Evolutionary conservation across 2,888 invertebrate species (phyloP), one percentile per base, ranked within the genome.

Genomic region (Bombylius major): DNA sequence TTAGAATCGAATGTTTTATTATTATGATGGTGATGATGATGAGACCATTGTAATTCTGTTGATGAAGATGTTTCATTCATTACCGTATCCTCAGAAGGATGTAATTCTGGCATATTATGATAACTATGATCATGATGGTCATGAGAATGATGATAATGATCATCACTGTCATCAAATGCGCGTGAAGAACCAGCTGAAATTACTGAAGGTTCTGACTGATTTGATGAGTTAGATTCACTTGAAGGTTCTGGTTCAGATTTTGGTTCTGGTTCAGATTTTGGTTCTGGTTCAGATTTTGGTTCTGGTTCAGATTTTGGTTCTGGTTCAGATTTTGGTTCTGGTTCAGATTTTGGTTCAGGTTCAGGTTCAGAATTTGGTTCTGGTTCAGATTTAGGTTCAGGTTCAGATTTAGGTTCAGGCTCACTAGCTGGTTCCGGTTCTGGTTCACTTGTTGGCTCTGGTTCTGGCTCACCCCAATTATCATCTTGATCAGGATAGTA

Each of bases 341-440:
- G 61, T 4, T 57, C 60, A 5, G 59, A 59, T 46, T 61, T 62
- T 1, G 53, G 58, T 7, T 59, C 60, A 12, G 73, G 71, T 1
- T 47, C 48, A 42, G 6, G 7, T 45, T 49, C n/a, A n/a, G n/a
- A n/a, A n/a, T n/a, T 34, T 47, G 51, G 31, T 11, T 31, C 47
- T 39, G 54, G 7, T n/a, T 47, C 47, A 5, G 47, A 13, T 47
- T 47, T 13, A 5, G 73, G 70, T 1, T 70, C 51, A 4, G 73
- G 71, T 1, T 53, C 66, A n/a, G 59, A 62, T 9, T 66, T 66
- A 5, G 72, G 61, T 56, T 70, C 68, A 8, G 70, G 66, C n/a
- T 56, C 60, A 5, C 56, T 58, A 23, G 60, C 60, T 12, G 62
- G 61, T 4, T 57, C 60, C 6, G 59, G 59, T 46, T 61, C 62